phyloP scores from a whole-genome alignment of 2,888 invertebrate species.

The Escarpia spicata region DNA sequence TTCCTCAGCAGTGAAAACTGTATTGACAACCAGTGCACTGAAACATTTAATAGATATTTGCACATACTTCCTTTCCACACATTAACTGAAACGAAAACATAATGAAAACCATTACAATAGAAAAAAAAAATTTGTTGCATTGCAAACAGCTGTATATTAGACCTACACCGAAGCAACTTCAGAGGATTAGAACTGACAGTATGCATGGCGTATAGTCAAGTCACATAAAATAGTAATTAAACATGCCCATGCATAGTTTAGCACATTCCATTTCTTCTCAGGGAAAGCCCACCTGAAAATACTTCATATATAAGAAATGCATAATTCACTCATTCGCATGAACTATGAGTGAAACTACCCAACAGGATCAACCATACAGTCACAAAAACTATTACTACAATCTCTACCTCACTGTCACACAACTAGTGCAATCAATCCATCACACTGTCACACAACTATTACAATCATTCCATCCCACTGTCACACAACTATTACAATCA shows the following conservation, averaged over 20 bases:
- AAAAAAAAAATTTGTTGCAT: neutral
- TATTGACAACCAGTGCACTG: no score
- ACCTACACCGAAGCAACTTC: neutral
- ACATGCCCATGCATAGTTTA: neutral
- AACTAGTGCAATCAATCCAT: neutral
- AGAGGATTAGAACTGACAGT: neutral
- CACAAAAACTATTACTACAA: neutral
- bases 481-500: no score
- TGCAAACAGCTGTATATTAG: neutral
- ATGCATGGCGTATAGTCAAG: neutral
- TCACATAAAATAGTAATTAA: neutral
- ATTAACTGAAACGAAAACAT: constrained; percentile 19
- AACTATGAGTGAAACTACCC: neutral
- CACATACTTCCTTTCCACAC: neutral
- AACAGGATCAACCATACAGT: neutral
- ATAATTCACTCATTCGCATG: neutral
- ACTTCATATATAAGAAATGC: neutral
- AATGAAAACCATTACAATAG: neutral
- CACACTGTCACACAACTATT: no score
- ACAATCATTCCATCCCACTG: no score
- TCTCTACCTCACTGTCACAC: neutral
- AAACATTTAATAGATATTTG: neutral
- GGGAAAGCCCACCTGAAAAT: neutral
- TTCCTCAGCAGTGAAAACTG: no score
- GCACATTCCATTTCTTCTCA: neutral